A percentile compares a stretch with the other conserved stretches of the same genome.
Evolutionary conservation across 2,888 invertebrate genomes (phyloP).

Genomic region (Ectemnius continuus): DNA sequence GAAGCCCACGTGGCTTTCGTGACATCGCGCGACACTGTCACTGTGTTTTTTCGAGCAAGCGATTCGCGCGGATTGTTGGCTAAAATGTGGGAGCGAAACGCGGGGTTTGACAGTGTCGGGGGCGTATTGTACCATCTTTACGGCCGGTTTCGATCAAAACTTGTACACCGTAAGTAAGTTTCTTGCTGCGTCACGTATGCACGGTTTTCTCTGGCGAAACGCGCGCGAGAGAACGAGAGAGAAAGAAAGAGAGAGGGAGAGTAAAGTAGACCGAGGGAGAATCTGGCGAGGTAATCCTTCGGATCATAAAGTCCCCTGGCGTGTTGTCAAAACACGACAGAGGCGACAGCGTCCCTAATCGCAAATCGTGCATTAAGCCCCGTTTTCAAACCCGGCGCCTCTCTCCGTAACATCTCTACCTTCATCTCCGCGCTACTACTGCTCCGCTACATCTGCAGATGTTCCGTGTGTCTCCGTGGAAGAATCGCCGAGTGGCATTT

Average conservation of each 20-base stretch:
- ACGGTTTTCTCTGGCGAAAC: too few relatives aligned
- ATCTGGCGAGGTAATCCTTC: conserved; percentile 22
- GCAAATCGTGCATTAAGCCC: conserved; percentile 31
- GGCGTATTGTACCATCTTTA: conserved; percentile 39
- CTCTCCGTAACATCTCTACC: not conserved
- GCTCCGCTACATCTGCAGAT: too few relatives aligned
- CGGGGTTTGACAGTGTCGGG: not conserved
- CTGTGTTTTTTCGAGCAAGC: not conserved
- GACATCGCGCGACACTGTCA: not conserved
- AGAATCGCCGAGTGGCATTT: conserved; percentile 16
- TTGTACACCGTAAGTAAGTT: conserved; percentile 19
- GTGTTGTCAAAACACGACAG: conserved; percentile 42
- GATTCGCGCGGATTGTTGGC: not conserved
- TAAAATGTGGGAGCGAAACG: not conserved
- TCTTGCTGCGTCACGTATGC: not conserved
- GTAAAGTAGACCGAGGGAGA: not conserved
- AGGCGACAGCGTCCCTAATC: conserved; percentile 20
- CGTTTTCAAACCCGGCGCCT: conserved; percentile 2
- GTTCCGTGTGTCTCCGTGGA: too few relatives aligned
- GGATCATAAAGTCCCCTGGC: conserved; percentile 42
- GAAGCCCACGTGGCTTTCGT: too few relatives aligned
- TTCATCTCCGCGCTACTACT: too few relatives aligned
- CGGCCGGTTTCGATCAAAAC: conserved; percentile 34
- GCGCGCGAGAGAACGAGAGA: too few relatives aligned
- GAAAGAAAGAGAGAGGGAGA: too few relatives aligned